These are phyloP conservation scores for Carterocephalus palaemon DNA, from an alignment of 2,888 invertebrate genomes.

Conservation along the genomic window DNA sequence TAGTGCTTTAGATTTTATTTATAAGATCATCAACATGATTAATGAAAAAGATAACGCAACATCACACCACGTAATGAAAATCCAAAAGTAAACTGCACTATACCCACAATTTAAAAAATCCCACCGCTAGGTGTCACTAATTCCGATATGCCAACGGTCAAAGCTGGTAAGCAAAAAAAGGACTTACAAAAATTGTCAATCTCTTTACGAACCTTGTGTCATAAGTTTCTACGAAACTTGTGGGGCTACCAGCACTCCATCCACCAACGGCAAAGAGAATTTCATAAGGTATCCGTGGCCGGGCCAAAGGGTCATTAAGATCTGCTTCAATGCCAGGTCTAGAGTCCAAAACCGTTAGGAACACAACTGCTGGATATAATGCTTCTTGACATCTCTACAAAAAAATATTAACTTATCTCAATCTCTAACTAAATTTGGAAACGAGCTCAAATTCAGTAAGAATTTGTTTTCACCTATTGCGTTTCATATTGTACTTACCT, in stretches of 20 bases:
- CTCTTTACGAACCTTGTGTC: constrained; percentile 81
- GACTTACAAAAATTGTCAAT: constrained; percentile 2
- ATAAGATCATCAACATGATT: no score
- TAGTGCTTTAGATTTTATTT: no score
- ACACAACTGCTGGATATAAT: constrained; percentile 74
- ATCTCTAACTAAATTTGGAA: no score
- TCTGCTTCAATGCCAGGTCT: constrained; percentile 71
- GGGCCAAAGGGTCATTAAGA: constrained; percentile 78
- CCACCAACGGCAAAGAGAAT: constrained; percentile 91
- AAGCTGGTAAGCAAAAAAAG: no score
- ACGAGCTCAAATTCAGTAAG: no score
- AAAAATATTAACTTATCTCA: constrained; percentile 23
- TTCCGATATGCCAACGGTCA: no score
- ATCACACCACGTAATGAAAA: no score
- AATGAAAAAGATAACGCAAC: no score
- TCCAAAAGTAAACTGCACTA: no score
- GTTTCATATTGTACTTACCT: constrained; percentile 54
- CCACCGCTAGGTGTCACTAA: no score
- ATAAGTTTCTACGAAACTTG: constrained; percentile 88
- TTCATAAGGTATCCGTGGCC: constrained; percentile 87
- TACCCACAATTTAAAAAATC: no score
- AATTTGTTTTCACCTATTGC: no score
- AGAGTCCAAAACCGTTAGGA: constrained; percentile 73
- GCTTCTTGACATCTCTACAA: constrained; percentile 76
- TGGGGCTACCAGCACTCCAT: constrained; percentile 91